Base-by-base conservation (phyloP, 2,113 vertebrate genomes). In the Oostethus manadensis region DNA sequence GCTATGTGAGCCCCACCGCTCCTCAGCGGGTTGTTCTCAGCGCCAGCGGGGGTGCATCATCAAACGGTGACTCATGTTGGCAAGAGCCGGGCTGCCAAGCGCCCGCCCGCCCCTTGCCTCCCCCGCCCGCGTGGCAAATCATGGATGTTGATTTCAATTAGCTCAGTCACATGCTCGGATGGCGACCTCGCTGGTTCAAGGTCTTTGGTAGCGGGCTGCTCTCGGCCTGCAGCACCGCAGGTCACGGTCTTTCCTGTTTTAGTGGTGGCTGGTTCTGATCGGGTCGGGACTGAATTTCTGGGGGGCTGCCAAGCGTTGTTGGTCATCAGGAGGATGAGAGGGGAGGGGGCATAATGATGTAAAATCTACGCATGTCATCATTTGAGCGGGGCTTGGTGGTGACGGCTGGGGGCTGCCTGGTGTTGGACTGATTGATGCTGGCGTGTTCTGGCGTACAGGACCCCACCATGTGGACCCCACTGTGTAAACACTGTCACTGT, bases 121-220 rank as follows among this genome's bases (percentile, higher is more conserved):
- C 8, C 7, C 22, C 23, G 16, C 51, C 51, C 43, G 73, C 21
- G 63, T 73, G 78, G 65, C 77, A 80, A 79, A 77, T 80, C 76
- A 74, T 77, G 83, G 74, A 87, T 88, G 87, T 82, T 88, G 83
- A 90, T 87, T 88, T 85, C 84, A 87, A 86, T 88, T 83, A 88
- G 66, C 76, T 86, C 77, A 85, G 60, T 85, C 81, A 72, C 80
- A 74, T 71, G 77, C 71, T 84, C 75, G 60, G 60, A 64, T 49
- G 48, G 68, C 84, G 85, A 86, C 87, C 84, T 83, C 78, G 65
- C 73, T 55, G 68, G 66, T 82, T 81, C 73, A 64, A 72, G 66
- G 72, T 74, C 73, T 74, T 68, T 62, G 60, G 46, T 48, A 15
- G 56, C 22, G 42, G 42, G 44, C 46, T n/a, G 17, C 17, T 48